Conservation (phyloP, 2,797 vertebrate genomes). For the Xyrichtys novacula region DNA sequence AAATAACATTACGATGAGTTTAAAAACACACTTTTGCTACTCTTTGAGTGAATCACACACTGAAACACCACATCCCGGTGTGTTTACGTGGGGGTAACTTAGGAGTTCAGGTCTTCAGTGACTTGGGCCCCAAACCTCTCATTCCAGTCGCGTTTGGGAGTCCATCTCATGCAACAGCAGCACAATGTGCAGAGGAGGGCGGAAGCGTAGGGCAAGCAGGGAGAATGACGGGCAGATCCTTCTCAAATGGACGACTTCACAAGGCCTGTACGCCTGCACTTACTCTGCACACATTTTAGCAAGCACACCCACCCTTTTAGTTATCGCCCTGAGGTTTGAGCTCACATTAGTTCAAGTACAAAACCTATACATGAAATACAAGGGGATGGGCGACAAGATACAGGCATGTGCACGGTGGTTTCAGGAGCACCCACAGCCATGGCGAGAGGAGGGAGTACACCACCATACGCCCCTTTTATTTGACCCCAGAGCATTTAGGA, state of each 20-base stretch:
- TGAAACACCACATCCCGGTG: constrained; percentile 11
- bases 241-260: constrained; percentile 84
- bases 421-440: constrained; percentile 51
- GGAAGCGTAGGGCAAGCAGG: constrained; percentile 77
- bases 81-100: constrained; percentile 26
- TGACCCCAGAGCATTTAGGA: constrained; percentile 60
- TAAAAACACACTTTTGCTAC: constrained; percentile 1
- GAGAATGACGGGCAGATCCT: constrained; percentile 80
- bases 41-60: neutral
- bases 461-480: constrained; percentile 65
- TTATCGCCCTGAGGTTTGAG: constrained; percentile 22
- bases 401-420: constrained; percentile 39
- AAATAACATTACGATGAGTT: constrained; percentile 10
- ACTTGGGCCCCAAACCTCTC: constrained; percentile 70
- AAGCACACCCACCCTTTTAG: constrained; percentile 24
- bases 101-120: constrained; percentile 46
- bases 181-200: constrained; percentile 75
- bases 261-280: constrained; percentile 59
- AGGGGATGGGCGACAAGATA: neutral
- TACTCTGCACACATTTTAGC: constrained; percentile 41
- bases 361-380: neutral
- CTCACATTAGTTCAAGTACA: constrained; percentile 4
- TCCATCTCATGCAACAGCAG: constrained; percentile 79
- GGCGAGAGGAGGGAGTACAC: constrained; percentile 57
- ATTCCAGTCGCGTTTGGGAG: constrained; percentile 73